Conservation (phyloP, 2,113 vertebrate genomes). For the Acrocephalus kingi region DNA sequence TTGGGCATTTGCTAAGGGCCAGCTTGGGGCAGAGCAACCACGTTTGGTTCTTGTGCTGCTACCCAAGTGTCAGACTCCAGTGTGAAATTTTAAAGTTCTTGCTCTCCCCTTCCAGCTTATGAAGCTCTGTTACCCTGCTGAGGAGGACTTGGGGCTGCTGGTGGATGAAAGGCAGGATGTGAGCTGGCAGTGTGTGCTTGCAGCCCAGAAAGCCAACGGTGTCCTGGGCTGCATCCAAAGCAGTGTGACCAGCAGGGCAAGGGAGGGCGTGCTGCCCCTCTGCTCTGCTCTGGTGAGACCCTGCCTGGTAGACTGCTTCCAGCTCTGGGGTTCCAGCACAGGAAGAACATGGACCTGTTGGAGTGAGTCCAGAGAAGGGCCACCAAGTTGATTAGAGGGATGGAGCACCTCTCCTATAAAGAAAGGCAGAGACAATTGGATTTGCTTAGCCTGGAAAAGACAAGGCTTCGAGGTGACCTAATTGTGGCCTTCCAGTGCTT, state of each 20-base stretch:
- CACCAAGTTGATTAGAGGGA: not conserved
- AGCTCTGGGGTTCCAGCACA: not conserved
- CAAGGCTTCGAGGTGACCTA: not conserved
- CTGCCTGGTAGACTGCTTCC: fast-evolving
- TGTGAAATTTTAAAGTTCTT: not conserved
- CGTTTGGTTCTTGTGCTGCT: not conserved
- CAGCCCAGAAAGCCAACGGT: fast-evolving
- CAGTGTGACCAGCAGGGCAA: fast-evolving
- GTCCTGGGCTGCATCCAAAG: not conserved
- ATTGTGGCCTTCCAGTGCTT: not conserved
- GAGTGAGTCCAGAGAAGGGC: not conserved
- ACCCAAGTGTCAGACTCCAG: not conserved
- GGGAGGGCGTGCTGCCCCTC: not conserved
- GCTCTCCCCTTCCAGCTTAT: not conserved
- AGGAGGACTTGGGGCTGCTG: not conserved
- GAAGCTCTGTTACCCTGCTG: not conserved
- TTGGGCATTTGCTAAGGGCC: not conserved
- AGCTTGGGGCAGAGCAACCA: not conserved
- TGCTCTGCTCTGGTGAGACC: not conserved
- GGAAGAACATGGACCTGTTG: fast-evolving
- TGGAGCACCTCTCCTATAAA: not conserved
- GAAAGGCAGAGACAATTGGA: not conserved
- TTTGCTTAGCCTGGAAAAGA: not conserved
- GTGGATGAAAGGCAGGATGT: not conserved
- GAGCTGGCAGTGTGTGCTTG: not conserved